These are phyloP conservation scores for Agrochola lychnidis DNA, from an alignment of 2,888 invertebrate species.

Conservation along the genomic window DNA sequence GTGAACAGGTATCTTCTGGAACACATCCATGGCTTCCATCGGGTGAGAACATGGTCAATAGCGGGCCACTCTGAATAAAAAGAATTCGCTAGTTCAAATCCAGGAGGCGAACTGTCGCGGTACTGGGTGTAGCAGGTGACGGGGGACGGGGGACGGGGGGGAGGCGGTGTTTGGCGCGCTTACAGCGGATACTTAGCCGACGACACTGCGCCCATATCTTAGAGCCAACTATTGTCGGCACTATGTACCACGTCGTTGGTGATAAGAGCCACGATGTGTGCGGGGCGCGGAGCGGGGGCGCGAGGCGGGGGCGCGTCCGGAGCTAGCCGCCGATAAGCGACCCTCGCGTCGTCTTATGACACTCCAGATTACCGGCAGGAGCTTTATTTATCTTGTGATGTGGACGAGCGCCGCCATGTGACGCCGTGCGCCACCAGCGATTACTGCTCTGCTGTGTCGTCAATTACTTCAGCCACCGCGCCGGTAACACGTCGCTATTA, in stretches of 20 bases:
- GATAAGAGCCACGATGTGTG: conserved; percentile 36
- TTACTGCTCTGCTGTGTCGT: background rate
- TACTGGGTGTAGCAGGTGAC: too few species aligned
- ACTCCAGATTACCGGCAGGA: conserved; percentile 51
- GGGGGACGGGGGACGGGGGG: too few species aligned
- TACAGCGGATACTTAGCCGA: conserved; percentile 30
- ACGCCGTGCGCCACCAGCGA: background rate
- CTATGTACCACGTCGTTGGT: conserved; percentile 23
- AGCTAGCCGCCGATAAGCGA: conserved; percentile 43
- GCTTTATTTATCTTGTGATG: conserved; percentile 51
- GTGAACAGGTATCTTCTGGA: background rate
- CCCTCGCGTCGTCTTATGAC: conserved; percentile 47
- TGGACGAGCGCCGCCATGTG: conserved; percentile 10
- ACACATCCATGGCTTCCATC: background rate
- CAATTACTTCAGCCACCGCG: background rate
- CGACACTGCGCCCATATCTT: conserved; percentile 37
- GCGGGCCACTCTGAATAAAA: background rate
- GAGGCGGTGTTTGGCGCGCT: background rate
- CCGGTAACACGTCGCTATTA: background rate
- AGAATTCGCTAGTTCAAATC: background rate
- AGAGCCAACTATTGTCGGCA: conserved; percentile 37
- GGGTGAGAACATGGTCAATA: background rate
- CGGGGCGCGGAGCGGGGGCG: conserved; percentile 14
- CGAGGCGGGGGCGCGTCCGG: conserved; percentile 30
- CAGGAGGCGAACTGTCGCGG: background rate